Evolutionary conservation across 2,888 invertebrate species (phyloP).

Genomic region (Drosophila fulvimacula): DNA sequence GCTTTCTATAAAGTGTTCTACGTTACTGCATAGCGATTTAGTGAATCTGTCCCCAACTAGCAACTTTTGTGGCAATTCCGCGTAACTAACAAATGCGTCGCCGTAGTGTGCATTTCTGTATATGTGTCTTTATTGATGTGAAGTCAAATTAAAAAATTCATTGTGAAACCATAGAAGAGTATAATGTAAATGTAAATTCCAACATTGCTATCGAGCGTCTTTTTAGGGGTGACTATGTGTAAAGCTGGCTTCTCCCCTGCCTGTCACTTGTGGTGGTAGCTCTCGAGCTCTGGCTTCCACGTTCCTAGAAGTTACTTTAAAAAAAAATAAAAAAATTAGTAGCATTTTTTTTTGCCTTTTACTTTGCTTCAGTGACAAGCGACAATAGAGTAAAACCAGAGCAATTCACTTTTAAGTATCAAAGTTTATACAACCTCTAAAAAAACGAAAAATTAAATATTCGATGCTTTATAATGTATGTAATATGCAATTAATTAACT

Average conservation of each 20-base stretch:
- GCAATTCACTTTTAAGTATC: too few species aligned
- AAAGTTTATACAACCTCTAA: not conserved
- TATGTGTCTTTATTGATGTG: conserved; percentile 9
- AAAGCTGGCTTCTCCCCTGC: conserved; percentile 15
- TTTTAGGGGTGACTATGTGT: conserved; percentile 63
- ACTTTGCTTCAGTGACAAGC: conserved; percentile 38
- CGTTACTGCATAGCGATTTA: conserved; percentile 58
- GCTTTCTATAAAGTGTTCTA: conserved; percentile 56
- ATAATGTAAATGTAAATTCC: conserved; percentile 78
- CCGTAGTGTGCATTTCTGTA: conserved; percentile 12
- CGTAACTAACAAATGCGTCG: conserved; percentile 28
- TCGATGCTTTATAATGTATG: not conserved
- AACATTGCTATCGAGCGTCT: conserved; percentile 50
- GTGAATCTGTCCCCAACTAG: conserved; percentile 39
- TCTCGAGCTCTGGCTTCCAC: conserved; percentile 35
- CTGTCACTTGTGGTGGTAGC: conserved; percentile 41
- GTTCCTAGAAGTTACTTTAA: conserved; percentile 51
- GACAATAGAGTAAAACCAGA: conserved; percentile 48
- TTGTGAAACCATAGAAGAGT: conserved; percentile 70
- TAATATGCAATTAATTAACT: not conserved
- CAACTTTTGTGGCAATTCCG: conserved; percentile 42
- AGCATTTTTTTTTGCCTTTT: conserved; percentile 39
- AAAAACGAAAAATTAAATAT: not conserved
- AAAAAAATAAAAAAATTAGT: too few species aligned
- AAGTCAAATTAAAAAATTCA: conserved; percentile 45